Evolutionary conservation across 2,797 vertebrate species (phyloP).

Genomic region (Phrynocephalus vlangalii): DNA sequence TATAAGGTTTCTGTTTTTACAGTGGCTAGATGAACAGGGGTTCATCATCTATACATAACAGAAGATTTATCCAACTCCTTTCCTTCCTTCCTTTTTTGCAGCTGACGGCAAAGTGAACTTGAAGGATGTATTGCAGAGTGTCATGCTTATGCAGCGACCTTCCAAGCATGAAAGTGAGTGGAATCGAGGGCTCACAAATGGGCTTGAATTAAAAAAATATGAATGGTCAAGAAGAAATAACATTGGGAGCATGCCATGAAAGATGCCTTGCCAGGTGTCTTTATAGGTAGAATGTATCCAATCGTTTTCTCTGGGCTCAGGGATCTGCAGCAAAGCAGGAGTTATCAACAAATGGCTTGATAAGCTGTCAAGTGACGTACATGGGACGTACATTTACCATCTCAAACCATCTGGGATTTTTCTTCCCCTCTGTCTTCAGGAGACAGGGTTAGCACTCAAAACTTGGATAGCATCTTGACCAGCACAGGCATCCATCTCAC

Average conservation of each 20-base stretch:
- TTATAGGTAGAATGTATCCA: background rate
- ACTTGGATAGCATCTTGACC: conserved; percentile 49
- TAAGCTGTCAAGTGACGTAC: background rate
- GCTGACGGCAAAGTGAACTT: conserved; percentile 40
- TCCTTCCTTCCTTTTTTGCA: conserved; percentile 27
- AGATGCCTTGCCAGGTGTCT: background rate
- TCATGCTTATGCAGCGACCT: conserved; percentile 5
- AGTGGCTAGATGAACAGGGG: background rate
- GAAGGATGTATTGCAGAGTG: conserved; percentile 24
- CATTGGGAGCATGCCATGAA: background rate
- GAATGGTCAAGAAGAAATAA: no score
- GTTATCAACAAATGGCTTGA: background rate
- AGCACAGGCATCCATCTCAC: conserved; percentile 41
- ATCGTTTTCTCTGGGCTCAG: background rate
- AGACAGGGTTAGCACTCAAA: conserved; percentile 40
- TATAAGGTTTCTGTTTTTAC: background rate
- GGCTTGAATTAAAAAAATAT: no score
- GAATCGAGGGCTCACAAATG: background rate
- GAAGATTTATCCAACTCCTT: background rate
- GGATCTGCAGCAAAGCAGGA: background rate
- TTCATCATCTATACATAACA: background rate
- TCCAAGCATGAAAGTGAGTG: conserved; percentile 28
- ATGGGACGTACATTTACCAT: background rate
- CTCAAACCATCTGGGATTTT: background rate
- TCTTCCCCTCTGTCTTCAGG: conserved; percentile 31